Evolutionary conservation across 2,113 vertebrate genomes (phyloP).

Genomic region (Plotosus lineatus): DNA sequence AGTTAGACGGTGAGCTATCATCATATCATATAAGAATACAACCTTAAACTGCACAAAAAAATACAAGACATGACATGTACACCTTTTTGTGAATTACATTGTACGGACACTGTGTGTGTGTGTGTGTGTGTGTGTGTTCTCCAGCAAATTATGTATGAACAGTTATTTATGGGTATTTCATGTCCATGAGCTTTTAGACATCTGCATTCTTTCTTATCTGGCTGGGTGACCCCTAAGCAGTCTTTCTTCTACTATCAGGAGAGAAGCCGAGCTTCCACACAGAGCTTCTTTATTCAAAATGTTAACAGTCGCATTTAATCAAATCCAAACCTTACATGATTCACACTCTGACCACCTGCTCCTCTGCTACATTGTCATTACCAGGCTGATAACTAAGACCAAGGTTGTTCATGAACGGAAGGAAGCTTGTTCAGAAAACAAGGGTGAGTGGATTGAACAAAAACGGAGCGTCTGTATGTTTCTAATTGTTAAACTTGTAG

Average conservation of each 20-base stretch:
- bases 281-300: conserved; percentile 41
- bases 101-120: background rate
- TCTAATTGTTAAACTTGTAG: background rate
- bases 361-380: conserved; percentile 34
- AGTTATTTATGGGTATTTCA: conserved; percentile 20
- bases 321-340: conserved; percentile 12
- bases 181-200: conserved; percentile 19
- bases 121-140: conserved; percentile 8
- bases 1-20: background rate
- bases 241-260: conserved; percentile 28
- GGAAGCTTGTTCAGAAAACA: no score
- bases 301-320: conserved; percentile 20
- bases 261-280: conserved; percentile 20
- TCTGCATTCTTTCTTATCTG: conserved; percentile 42
- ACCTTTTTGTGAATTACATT: background rate
- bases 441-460: no score
- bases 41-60: background rate
- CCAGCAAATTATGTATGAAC: conserved; percentile 5
- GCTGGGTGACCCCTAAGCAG: background rate
- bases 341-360: conserved; percentile 32
- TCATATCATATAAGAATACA: background rate
- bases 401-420: conserved; percentile 23
- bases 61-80: background rate
- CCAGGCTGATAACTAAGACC: conserved; percentile 1
- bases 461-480: background rate